These are phyloP conservation scores for Psix sp. DNA, from an alignment of 1,140 invertebrate species.

Conservation along the genomic window DNA sequence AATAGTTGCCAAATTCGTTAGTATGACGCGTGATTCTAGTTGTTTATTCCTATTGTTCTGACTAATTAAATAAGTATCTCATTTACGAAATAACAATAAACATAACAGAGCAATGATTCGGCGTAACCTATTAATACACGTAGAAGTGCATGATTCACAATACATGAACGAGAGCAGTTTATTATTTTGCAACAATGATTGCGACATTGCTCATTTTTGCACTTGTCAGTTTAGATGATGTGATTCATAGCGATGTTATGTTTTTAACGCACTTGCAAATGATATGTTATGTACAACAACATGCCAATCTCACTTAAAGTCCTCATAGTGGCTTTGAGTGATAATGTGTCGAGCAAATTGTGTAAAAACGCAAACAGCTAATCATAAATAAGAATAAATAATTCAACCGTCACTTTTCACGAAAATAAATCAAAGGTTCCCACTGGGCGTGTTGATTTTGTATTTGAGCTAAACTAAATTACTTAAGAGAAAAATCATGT, in stretches of 20 bases:
- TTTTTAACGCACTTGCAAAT: slow-evolving; percentile 39
- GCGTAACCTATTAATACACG: slow-evolving; percentile 56
- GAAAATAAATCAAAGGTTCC: too few species aligned
- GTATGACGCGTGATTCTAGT: neutral
- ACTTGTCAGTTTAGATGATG: slow-evolving; percentile 48
- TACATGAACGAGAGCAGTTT: slow-evolving; percentile 57
- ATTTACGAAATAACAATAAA: slow-evolving; percentile 27
- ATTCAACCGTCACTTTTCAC: too few species aligned
- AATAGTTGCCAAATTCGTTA: slow-evolving; percentile 1
- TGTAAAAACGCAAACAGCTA: too few species aligned
- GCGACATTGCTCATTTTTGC: slow-evolving; percentile 54
- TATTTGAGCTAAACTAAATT: too few species aligned
- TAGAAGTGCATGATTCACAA: slow-evolving; percentile 44
- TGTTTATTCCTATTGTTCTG: slow-evolving; percentile 4
- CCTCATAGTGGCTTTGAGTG: too few species aligned
- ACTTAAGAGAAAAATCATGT: too few species aligned
- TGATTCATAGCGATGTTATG: slow-evolving; percentile 57
- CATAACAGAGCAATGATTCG: slow-evolving; percentile 28
- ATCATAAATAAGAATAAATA: too few species aligned
- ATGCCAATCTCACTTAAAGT: slow-evolving; percentile 33
- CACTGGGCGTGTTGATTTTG: too few species aligned
- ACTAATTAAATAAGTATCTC: slow-evolving; percentile 19
- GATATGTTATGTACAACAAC: slow-evolving; percentile 41
- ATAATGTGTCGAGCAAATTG: too few species aligned
- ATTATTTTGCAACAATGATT: slow-evolving; percentile 62